phyloP scores from a whole-genome alignment of 2,113 vertebrate genomes.

The Shinisaurus crocodilurus region DNA sequence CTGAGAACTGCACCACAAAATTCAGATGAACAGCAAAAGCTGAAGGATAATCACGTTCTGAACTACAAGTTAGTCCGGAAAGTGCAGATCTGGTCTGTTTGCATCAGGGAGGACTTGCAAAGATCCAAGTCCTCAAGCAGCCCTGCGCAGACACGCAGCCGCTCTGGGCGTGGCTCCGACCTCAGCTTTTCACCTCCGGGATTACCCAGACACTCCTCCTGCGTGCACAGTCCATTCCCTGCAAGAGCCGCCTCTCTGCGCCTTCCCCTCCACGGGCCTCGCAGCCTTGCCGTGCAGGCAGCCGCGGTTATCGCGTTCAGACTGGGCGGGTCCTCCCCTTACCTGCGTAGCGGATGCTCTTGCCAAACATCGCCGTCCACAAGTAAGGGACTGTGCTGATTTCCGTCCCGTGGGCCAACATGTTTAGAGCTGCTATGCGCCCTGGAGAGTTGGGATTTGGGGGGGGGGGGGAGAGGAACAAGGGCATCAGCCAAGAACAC shows the following conservation, averaged over 20 bases:
- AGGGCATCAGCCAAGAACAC: not conserved
- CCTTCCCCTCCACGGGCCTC: too few species aligned
- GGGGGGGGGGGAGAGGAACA: not conserved
- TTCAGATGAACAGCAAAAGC: too few species aligned
- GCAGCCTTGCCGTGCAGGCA: not conserved
- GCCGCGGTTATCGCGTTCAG: too few species aligned
- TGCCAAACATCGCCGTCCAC: constrained; percentile 98
- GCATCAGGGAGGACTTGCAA: too few species aligned
- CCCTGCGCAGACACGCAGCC: too few species aligned
- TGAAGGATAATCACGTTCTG: not conserved
- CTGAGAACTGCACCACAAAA: too few species aligned
- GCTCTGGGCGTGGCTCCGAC: too few species aligned
- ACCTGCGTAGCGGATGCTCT: constrained; percentile 95
- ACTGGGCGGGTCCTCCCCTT: constrained; percentile 20
- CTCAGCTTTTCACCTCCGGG: not conserved
- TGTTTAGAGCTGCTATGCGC: constrained; percentile 90
- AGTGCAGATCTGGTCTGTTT: not conserved
- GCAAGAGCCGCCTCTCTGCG: too few species aligned
- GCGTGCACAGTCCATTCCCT: too few species aligned
- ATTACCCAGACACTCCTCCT: too few species aligned
- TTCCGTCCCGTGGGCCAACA: constrained; percentile 90
- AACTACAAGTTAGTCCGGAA: not conserved
- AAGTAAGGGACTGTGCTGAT: constrained; percentile 93
- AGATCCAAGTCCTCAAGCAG: too few species aligned
- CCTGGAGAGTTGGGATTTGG: constrained; percentile 84